Conservation (phyloP, 1,140 invertebrate species). For the Tetramorium alpestre region DNA sequence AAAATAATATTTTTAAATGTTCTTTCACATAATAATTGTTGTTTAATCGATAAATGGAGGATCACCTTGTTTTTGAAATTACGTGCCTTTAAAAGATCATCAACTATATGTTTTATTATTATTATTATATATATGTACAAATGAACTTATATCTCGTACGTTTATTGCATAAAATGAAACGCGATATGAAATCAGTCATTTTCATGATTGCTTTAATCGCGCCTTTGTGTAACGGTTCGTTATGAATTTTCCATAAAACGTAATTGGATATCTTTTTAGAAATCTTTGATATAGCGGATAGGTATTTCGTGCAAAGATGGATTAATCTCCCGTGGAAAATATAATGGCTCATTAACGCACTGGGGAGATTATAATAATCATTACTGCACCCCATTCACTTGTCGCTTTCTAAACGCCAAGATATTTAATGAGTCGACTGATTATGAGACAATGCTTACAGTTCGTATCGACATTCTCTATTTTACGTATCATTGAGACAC, state of each 20-base stretch:
- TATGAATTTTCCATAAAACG: constrained; percentile 35
- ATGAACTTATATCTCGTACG: neutral
- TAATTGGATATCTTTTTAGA: constrained; percentile 48
- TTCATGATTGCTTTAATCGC: constrained; percentile 19
- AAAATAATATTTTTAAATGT: constrained; percentile 6
- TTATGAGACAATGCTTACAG: constrained; percentile 60
- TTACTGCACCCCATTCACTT: constrained; percentile 47
- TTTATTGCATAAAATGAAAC: constrained; percentile 22
- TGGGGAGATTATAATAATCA: constrained; percentile 53
- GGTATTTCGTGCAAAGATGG: constrained; percentile 36
- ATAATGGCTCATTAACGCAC: constrained; percentile 61
- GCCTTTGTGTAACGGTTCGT: constrained; percentile 21
- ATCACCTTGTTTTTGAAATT: neutral
- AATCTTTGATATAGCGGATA: constrained; percentile 8
- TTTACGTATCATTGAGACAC: constrained; percentile 40
- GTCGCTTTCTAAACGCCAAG: constrained; percentile 61
- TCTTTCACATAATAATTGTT: neutral
- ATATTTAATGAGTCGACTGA: constrained; percentile 55
- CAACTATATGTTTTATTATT: neutral
- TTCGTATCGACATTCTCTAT: constrained; percentile 44
- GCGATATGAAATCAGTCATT: neutral
- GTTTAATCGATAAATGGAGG: neutral
- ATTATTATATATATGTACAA: neutral
- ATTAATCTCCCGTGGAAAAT: constrained; percentile 62
- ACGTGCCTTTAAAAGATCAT: neutral